These are phyloP conservation scores for Grus americana DNA, from an alignment of 2,113 vertebrate genomes.

Conservation along the genomic window DNA sequence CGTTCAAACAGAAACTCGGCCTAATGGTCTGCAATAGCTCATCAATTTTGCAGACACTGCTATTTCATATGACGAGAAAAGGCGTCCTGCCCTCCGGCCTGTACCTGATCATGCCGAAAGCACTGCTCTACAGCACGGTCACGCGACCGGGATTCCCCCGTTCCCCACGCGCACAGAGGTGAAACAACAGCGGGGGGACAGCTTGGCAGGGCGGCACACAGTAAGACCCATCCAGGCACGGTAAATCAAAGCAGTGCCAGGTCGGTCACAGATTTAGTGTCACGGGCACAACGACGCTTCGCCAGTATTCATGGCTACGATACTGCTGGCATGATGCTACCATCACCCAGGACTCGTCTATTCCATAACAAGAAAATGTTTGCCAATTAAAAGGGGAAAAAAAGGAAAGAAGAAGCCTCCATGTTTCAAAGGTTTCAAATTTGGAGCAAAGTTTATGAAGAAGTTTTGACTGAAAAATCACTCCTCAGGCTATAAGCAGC, in stretches of 20 bases:
- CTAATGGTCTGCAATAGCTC: neutral
- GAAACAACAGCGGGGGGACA: neutral
- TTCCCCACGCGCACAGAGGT: neutral
- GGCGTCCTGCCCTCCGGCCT: neutral
- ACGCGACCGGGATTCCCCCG: neutral
- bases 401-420: no score
- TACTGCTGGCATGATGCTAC: neutral
- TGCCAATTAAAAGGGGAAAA: neutral
- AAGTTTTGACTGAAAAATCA: neutral
- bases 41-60: neutral
- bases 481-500: neutral
- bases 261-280: neutral
- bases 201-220: neutral
- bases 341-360: accelerated
- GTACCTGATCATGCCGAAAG: neutral
- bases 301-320: neutral
- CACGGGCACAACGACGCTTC: accelerated
- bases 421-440: neutral
- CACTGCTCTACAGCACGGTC: neutral
- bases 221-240: neutral
- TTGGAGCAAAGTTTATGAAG: neutral
- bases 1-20: neutral
- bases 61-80: neutral
- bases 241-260: neutral
- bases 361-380: neutral